Base-by-base conservation (phyloP, 2,797 vertebrate species). In the Acridotheres tristis region DNA sequence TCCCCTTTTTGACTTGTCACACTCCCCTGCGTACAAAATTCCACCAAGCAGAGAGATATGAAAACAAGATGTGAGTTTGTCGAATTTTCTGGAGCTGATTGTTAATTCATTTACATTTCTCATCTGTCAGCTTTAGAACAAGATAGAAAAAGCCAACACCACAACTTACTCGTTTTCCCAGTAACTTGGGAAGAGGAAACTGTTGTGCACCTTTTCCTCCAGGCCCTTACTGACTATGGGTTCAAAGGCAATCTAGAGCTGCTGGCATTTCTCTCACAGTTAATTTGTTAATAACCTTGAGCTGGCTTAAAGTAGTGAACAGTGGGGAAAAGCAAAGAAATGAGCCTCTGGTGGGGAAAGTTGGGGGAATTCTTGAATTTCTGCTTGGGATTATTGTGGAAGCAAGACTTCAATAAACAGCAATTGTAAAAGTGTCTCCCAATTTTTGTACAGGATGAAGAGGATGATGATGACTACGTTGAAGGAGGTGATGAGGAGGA, bases 401-500 rank as follows among this genome's bases (percentile, higher is more conserved):
- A 45, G 25, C 45, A 47, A 65, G 17, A 45, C 21, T 89, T 65
- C 9, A 8, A 19, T 53, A 20, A 83, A 20, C 29, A 84, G 17
- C 29, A 27, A 0, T 5, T 47, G 29, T 53, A 53, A 77, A 65
- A 72, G 30, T 5, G 6, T 32, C 32, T 59, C 38, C 45, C 40
- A 29, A 66, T 58, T 34, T 53, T 53, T 66, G 38, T 16, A 17
- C 66, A 89, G 88, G 88, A 89, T 59, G 88, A 89, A 84, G 88
- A 89, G 26, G 88, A 89, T 51, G 88, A 89, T 10, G 88, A 89
- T 34, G 88, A 89, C 73, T 89, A 89, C 0, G 73, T 89, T 36
- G 88, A 89, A 89, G 88, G 88, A 66, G 88, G 88, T 36, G 88
- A 89, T 29, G 88, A 89, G 26, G 88, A 89, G 30, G 88, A 89